phyloP scores from a whole-genome alignment of 2,888 invertebrate genomes.

The Andrena fulva region DNA sequence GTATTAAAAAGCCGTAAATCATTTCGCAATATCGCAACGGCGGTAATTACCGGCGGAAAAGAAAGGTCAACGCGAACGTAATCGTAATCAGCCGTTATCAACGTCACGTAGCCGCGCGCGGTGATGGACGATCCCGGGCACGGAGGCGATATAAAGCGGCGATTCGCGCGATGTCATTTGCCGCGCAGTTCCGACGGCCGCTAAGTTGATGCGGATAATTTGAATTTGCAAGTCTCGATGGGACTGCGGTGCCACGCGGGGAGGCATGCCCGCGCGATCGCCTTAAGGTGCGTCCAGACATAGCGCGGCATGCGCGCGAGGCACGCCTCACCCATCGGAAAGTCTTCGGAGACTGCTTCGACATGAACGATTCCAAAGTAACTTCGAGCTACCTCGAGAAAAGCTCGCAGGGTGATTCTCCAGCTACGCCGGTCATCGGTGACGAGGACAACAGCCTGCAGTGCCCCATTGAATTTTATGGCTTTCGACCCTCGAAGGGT shows the following conservation, averaged over 20 bases:
- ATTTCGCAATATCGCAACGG: background rate
- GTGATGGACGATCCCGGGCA: slow-evolving; percentile 31
- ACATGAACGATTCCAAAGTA: no score
- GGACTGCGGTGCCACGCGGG: slow-evolving; percentile 1
- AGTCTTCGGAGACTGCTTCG: no score
- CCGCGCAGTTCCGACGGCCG: slow-evolving; percentile 42
- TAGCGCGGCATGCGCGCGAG: no score
- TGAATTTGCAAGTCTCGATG: slow-evolving; percentile 54
- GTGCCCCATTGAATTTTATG: no score
- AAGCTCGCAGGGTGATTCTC: no score
- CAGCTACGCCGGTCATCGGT: no score
- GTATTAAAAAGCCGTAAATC: slow-evolving; percentile 42
- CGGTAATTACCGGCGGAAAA: slow-evolving; percentile 23
- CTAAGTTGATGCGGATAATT: slow-evolving; percentile 49
- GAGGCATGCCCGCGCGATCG: background rate
- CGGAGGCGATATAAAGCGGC: slow-evolving; percentile 26
- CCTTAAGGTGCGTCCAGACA: no score
- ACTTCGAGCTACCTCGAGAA: no score
- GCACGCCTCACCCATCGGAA: no score
- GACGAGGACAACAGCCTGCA: no score
- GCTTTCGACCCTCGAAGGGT: no score
- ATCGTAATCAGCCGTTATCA: slow-evolving; percentile 51
- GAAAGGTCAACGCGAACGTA: slow-evolving; percentile 22
- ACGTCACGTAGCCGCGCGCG: slow-evolving; percentile 15
- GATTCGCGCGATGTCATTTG: slow-evolving; percentile 45